A percentile compares a stretch with the other conserved stretches of the same genome.
Evolutionary conservation across 2,888 invertebrate species (phyloP).

Genomic region (Timema podura): DNA sequence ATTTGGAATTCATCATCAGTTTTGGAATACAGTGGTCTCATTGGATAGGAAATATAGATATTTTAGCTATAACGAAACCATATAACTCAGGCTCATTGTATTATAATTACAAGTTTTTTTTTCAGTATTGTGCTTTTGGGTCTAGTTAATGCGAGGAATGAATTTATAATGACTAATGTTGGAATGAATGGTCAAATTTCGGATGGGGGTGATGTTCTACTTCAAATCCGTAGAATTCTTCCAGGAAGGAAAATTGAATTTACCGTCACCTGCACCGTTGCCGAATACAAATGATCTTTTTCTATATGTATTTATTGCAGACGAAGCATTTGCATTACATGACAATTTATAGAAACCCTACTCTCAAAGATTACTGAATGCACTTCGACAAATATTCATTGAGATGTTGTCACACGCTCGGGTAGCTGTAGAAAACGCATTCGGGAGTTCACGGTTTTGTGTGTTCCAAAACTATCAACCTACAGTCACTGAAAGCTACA

Average conservation of each 20-base stretch:
- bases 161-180: background rate
- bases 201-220: slow-evolving; percentile 2
- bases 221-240: background rate
- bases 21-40: background rate
- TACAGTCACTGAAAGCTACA: background rate
- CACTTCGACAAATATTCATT: too few species aligned
- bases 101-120: background rate
- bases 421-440: background rate
- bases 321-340: too few species aligned
- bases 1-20: background rate
- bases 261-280: background rate
- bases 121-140: background rate
- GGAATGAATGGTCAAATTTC: background rate
- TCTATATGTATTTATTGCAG: background rate
- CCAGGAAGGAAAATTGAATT: slow-evolving; percentile 2
- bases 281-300: background rate
- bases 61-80: background rate
- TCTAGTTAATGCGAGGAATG: background rate
- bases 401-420: background rate
- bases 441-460: background rate
- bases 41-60: background rate
- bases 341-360: too few species aligned
- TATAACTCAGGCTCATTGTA: background rate
- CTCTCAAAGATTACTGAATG: too few species aligned
- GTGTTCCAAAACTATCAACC: background rate